Conservation (phyloP, 2,113 vertebrate species). For the Colossoma macropomum region DNA sequence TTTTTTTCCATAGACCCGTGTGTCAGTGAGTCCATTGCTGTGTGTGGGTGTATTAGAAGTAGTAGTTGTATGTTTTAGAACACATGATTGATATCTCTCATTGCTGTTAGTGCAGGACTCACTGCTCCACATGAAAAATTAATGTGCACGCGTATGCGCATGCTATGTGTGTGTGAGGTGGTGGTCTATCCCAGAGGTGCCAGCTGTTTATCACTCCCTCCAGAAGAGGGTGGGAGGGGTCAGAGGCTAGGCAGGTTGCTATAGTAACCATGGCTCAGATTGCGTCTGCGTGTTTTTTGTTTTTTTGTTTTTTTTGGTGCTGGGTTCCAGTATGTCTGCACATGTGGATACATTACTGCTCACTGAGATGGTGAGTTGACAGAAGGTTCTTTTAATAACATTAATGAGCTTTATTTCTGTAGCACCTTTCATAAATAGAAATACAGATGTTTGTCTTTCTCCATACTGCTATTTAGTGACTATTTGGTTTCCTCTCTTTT, state of each 20-base stretch:
- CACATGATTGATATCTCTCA: slow-evolving; percentile 91
- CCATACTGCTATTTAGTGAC: not conserved
- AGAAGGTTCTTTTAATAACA: slow-evolving; percentile 21
- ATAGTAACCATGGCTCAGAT: slow-evolving; percentile 65
- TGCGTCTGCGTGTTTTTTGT: slow-evolving; percentile 13
- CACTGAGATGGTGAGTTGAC: not conserved
- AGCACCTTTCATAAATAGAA: not conserved
- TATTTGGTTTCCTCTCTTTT: not conserved
- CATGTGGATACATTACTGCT: slow-evolving; percentile 50
- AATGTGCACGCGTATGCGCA: slow-evolving; percentile 70
- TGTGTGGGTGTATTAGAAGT: slow-evolving; percentile 3
- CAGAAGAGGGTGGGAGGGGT: slow-evolving; percentile 67
- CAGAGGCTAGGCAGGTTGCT: slow-evolving; percentile 74
- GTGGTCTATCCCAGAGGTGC: slow-evolving; percentile 77
- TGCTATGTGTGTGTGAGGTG: slow-evolving; percentile 65
- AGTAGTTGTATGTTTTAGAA: slow-evolving; percentile 37
- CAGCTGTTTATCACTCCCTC: slow-evolving; percentile 72
- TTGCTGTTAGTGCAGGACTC: slow-evolving; percentile 84
- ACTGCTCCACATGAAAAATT: slow-evolving; percentile 92
- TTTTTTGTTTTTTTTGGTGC: slow-evolving; percentile 54
- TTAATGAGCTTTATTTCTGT: not conserved
- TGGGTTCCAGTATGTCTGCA: slow-evolving; percentile 54
- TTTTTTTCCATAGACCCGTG: slow-evolving; percentile 1
- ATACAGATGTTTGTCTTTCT: not conserved
- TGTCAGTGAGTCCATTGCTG: slow-evolving; percentile 41